Conservation (phyloP, 2,797 vertebrate species). For the Mareca penelope region DNA sequence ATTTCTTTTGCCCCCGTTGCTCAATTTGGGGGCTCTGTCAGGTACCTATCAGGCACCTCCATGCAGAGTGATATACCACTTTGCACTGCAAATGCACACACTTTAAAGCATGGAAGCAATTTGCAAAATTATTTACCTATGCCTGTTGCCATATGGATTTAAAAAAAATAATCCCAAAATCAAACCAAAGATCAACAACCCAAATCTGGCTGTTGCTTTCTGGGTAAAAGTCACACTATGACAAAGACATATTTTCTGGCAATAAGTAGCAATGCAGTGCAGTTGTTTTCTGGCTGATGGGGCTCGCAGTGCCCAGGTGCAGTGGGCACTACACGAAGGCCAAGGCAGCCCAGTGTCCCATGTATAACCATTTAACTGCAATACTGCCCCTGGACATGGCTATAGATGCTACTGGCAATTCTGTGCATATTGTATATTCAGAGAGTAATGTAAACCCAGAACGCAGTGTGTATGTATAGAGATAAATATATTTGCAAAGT, state of each 20-base stretch:
- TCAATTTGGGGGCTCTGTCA: background rate
- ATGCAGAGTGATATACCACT: background rate
- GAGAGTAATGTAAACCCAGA: background rate
- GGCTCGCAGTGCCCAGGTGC: rapidly evolving
- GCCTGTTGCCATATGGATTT: background rate
- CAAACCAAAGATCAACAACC: too few relatives aligned
- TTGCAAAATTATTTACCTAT: background rate
- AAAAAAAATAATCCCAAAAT: background rate
- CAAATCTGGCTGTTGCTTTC: background rate
- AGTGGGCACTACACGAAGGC: background rate
- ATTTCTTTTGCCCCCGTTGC: background rate
- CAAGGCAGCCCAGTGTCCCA: rapidly evolving
- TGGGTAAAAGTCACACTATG: background rate
- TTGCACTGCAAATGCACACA: background rate
- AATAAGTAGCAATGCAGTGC: rapidly evolving
- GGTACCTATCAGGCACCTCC: background rate
- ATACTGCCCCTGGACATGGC: too few relatives aligned
- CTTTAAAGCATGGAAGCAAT: background rate
- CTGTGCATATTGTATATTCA: background rate
- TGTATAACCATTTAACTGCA: background rate
- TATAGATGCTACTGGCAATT: background rate
- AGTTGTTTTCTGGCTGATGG: rapidly evolving
- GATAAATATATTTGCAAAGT: background rate
- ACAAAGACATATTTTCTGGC: background rate
- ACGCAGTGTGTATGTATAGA: too few relatives aligned